A percentile compares a stretch with the other conserved stretches of the same genome.
phyloP scores from a whole-genome alignment of 2,797 vertebrate genomes.

The Eulemur rubriventer region DNA sequence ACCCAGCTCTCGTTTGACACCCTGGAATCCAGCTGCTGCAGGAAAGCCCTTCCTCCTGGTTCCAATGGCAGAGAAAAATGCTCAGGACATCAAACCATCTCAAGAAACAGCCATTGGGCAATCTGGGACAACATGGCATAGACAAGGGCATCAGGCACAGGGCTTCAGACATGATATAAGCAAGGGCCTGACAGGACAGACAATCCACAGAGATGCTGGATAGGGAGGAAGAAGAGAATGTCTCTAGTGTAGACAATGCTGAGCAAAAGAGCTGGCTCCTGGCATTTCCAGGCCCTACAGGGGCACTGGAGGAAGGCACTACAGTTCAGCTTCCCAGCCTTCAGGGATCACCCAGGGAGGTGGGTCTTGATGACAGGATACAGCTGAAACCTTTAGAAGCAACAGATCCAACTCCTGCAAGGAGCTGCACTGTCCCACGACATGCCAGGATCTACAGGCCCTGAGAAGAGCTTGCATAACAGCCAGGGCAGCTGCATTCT shows the following conservation, averaged over 20 bases:
- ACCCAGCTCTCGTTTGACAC: not conserved
- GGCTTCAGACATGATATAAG: not conserved
- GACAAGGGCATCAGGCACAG: not conserved
- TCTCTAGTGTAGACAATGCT: not conserved
- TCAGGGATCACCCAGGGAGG: not conserved
- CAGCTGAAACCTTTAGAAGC: not conserved
- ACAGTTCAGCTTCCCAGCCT: not conserved
- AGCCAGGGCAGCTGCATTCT: not conserved
- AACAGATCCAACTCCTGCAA: not conserved
- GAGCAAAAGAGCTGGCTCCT: not conserved
- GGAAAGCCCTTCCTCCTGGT: not conserved
- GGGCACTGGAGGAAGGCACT: not conserved
- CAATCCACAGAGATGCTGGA: not conserved
- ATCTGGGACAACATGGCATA: not conserved
- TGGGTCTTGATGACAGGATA: not conserved
- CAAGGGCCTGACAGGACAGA: not conserved
- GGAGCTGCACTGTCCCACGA: not conserved
- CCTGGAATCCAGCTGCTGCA: not conserved
- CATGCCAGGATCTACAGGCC: not conserved
- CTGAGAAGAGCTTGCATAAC: constrained; percentile 2
- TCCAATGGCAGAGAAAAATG: constrained; percentile 3
- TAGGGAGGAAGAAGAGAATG: not conserved
- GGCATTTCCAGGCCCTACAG: not conserved
- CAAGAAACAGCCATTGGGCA: not conserved
- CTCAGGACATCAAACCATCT: not conserved